These are phyloP conservation scores for Bovichtus diacanthus DNA, from an alignment of 2,797 vertebrate genomes.

Conservation along the genomic window DNA sequence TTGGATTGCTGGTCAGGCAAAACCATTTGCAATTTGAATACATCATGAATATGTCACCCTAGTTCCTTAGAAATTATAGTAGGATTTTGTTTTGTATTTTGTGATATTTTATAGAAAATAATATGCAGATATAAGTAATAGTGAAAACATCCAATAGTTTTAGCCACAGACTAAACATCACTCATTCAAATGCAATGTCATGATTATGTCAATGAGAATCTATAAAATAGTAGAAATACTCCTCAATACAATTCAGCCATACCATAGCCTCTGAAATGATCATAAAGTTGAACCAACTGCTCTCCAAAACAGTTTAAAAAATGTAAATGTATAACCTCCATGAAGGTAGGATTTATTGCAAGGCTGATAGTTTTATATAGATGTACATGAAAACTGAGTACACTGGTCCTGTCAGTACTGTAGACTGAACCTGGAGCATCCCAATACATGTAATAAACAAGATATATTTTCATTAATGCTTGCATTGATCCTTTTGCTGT, in stretches of 20 bases:
- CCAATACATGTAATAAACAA: not conserved
- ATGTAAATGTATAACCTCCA: not conserved
- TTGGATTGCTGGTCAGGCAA: not conserved
- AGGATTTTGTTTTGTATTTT: not conserved
- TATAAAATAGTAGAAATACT: not conserved
- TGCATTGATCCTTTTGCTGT: not conserved
- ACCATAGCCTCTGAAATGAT: not conserved
- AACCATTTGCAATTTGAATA: not conserved
- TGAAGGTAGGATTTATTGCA: not conserved
- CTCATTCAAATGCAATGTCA: not conserved
- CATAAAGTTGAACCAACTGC: not conserved
- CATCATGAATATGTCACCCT: not conserved
- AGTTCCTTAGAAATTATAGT: not conserved
- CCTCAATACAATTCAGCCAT: not conserved
- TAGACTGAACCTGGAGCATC: not conserved
- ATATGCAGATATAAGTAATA: not conserved
- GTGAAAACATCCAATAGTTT: not conserved
- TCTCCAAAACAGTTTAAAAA: not conserved
- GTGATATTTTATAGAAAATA: not conserved
- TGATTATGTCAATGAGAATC: not conserved
- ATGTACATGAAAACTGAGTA: not conserved
- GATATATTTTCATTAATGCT: not conserved
- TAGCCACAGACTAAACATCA: not conserved
- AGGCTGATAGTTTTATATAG: not conserved
- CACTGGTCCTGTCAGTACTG: not conserved